Conservation (phyloP, 1,140 invertebrate species). For the Diuraphis noxia region DNA sequence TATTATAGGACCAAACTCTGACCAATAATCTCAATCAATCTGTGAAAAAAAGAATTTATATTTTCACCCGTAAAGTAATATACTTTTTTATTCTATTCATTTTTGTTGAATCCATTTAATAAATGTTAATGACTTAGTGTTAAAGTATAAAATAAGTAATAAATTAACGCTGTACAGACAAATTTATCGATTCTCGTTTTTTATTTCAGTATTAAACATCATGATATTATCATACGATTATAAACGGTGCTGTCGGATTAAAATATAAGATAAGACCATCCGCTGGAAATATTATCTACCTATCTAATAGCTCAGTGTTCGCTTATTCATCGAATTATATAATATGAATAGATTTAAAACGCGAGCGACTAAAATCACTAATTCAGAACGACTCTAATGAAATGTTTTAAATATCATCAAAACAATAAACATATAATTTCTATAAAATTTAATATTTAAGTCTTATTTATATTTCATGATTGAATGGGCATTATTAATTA, state of each 20-base stretch:
- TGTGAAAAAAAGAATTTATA: neutral
- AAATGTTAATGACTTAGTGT: neutral
- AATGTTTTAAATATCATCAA: neutral
- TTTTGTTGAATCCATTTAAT: neutral
- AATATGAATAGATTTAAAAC: neutral
- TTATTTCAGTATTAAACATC: neutral
- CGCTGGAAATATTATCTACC: neutral
- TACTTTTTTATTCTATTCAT: neutral
- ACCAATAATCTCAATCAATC: neutral
- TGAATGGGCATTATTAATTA: no score
- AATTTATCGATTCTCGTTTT: neutral
- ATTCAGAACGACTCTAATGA: neutral
- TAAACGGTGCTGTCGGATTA: neutral
- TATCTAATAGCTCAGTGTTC: neutral
- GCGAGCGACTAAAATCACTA: neutral
- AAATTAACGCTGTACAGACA: neutral
- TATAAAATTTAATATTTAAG: neutral
- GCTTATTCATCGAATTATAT: neutral
- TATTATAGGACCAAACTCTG: neutral
- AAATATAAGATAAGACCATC: neutral
- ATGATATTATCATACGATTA: neutral
- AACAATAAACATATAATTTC: neutral
- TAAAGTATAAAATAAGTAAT: neutral
- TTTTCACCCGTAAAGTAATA: neutral
- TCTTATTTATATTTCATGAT: no score